Evolutionary conservation across 2,888 invertebrate genomes (phyloP).

Genomic region (Smittia sp.): DNA sequence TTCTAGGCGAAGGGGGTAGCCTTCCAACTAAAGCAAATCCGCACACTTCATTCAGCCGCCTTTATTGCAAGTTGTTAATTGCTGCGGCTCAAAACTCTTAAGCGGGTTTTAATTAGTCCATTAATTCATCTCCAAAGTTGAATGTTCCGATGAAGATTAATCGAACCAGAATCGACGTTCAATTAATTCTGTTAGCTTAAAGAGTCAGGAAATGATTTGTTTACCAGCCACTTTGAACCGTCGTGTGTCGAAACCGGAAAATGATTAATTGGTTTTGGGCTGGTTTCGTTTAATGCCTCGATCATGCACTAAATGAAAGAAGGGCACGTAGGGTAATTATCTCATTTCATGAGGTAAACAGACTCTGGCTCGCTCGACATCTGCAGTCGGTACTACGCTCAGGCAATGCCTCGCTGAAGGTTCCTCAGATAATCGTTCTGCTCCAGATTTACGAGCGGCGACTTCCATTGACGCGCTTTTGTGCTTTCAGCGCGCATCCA

Average conservation of each 20-base stretch:
- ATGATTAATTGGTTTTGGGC: conserved; percentile 29
- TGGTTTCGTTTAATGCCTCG: not conserved
- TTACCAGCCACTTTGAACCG: not conserved
- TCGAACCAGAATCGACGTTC: conserved; percentile 5
- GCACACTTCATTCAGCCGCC: no score
- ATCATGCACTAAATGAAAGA: conserved; percentile 27
- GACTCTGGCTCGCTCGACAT: not conserved
- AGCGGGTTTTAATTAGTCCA: no score
- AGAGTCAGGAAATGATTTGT: conserved; percentile 11
- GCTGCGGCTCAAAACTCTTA: no score
- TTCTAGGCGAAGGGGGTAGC: no score
- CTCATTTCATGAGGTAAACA: conserved; percentile 2
- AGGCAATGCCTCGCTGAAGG: not conserved
- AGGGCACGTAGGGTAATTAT: conserved; percentile 23
- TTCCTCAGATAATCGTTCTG: conserved; percentile 17
- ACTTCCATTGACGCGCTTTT: not conserved
- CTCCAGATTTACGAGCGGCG: not conserved
- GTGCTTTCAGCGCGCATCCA: not conserved
- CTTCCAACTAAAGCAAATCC: no score
- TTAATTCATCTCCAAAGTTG: no score
- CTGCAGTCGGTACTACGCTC: conserved; percentile 17
- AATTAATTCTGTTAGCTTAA: not conserved
- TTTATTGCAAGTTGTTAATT: no score
- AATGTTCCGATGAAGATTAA: not conserved
- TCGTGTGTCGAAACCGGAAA: conserved; percentile 27